Percentiles rank a stretch among this genome's conserved stretches.
These are phyloP conservation scores for Austrofundulus limnaeus DNA, from an alignment of 2,113 vertebrate genomes.

Conservation along the genomic window DNA sequence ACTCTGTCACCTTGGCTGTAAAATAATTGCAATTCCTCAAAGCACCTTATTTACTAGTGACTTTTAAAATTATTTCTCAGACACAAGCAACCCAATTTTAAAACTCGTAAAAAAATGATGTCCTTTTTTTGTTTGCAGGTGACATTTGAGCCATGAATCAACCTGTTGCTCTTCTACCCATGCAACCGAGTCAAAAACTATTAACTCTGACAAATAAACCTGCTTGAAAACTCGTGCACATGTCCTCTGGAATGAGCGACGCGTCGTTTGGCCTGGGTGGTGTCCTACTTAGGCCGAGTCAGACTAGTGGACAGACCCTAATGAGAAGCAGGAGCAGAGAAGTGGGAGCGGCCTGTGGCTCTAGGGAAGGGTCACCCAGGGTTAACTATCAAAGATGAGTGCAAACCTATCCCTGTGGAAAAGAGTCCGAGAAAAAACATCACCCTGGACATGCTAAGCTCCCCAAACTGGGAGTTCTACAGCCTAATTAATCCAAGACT, in stretches of 20 bases:
- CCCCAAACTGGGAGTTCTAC: constrained; percentile 77
- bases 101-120: not conserved
- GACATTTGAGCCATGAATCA: constrained; percentile 10
- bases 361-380: constrained; percentile 73
- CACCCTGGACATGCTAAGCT: constrained; percentile 74
- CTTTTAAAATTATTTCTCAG: not conserved
- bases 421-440: constrained; percentile 78
- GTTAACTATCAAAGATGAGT: constrained; percentile 85
- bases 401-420: constrained; percentile 83
- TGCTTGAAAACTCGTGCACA: constrained; percentile 2
- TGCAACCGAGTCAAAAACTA: not conserved
- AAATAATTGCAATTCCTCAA: constrained; percentile 5
- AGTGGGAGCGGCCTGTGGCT: constrained; percentile 72
- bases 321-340: constrained; percentile 79
- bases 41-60: constrained; percentile 20
- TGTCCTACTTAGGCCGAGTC: constrained; percentile 49
- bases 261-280: constrained; percentile 48
- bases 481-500: constrained; percentile 82
- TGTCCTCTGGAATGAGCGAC: constrained; percentile 14
- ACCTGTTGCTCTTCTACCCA: not conserved
- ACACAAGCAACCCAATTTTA: not conserved
- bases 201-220: constrained; percentile 4
- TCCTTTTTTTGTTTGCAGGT: not conserved
- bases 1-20: constrained; percentile 43
- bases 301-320: constrained; percentile 71